Base-by-base conservation (phyloP, 1,140 invertebrate genomes). In the Neodiprion pinetum region DNA sequence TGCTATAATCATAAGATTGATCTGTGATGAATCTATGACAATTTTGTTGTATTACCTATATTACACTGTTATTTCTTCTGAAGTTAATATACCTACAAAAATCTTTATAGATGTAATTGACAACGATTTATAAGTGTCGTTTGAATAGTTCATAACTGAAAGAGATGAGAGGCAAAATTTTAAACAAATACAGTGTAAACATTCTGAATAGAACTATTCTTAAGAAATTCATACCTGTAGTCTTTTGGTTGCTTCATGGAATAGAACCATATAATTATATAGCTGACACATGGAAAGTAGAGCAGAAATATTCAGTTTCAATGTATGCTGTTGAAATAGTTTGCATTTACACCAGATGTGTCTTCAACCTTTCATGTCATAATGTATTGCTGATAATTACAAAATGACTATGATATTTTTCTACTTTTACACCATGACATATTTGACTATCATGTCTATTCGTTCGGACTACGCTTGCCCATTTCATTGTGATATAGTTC, bases 381-480 rank as follows among this genome's bases (percentile, higher is more conserved):
- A 61, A 61, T 61, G 11, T 61, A 61, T 61, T 61, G 53, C 53
- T 61, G 53, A 1, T 61, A 61, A 61, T 17, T 61, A 61, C 53
- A 4, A 61, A 61, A 61, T 61, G 53, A 61, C 53, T 61, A 61
- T 61, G n/a, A 61, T 17, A 9, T 12, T 61, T 61, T 17, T 61
- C 53, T 61, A 61, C 53, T 61, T 17, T 61, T 61, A 61, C 53
- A 17, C n/a, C 53, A 61, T 61, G 53, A 61, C 53, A 61, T 61
- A 12, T 61, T 61, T 17, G n/a, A 61, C 11, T 61, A 61, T 61
- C 9, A 40, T 40, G 28, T 61, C 11, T 61, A 61, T 61, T 61
- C 11, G 53, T 61, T 61, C 53, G 9, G 53, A 61, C 4, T 17
- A 17, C 28, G 28, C 28, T 40, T 40, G 28, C 28, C 28, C 28